Conservation (phyloP, 2,797 vertebrate species). For the Etheostoma perlongum region DNA sequence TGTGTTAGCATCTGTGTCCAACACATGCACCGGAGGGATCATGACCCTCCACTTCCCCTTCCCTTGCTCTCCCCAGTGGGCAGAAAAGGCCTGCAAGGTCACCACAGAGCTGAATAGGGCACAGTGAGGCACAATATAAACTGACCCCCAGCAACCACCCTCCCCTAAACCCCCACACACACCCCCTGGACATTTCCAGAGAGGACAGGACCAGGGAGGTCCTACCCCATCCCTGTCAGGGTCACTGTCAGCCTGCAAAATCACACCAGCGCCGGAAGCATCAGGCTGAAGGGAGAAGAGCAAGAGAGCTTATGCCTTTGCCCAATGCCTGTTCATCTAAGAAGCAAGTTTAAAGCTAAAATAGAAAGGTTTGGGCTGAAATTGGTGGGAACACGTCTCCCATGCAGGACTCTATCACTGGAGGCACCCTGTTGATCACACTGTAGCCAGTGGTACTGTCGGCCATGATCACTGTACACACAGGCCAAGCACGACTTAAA, state of each 20-base stretch:
- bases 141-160: conserved; percentile 67
- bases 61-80: conserved; percentile 81
- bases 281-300: conserved; percentile 34
- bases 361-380: conserved; percentile 44
- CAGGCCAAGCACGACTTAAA: conserved; percentile 48
- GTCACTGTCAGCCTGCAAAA: conserved; percentile 82
- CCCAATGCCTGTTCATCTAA: conserved; percentile 38
- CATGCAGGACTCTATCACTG: conserved; percentile 53
- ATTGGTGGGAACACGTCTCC: conserved; percentile 59
- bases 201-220: conserved; percentile 56
- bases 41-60: conserved; percentile 89
- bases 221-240: conserved; percentile 69
- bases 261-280: conserved; percentile 77
- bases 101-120: conserved; percentile 72
- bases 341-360: conserved; percentile 51
- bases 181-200: conserved; percentile 65
- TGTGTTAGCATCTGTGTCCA: conserved; percentile 88
- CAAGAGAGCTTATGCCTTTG: conserved; percentile 31
- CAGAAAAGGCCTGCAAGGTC: conserved; percentile 80
- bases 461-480: conserved; percentile 69
- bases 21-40: conserved; percentile 89
- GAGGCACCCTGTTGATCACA: conserved; percentile 64
- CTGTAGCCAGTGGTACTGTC: conserved; percentile 71
- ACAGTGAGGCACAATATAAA: conserved; percentile 69
- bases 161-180: conserved; percentile 39